Percentiles rank a stretch among this genome's conserved stretches.
Evolutionary conservation across 1,140 invertebrate genomes (phyloP).

Genomic region (Galendromus occidentalis): DNA sequence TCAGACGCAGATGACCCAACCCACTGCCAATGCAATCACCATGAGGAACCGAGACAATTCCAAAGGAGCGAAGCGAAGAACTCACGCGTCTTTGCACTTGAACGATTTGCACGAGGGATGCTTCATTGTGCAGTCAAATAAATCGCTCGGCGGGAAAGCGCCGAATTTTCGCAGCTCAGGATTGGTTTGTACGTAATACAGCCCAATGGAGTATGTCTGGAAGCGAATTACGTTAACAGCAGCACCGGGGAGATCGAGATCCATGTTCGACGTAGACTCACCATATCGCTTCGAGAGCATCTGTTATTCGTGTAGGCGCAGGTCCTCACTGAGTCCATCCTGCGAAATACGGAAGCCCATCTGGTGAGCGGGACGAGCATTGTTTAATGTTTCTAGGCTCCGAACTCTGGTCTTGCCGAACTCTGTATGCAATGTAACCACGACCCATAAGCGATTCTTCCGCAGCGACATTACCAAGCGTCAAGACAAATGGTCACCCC

Average conservation of each 20-base stretch:
- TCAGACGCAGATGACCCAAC: not conserved
- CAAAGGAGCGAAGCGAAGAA: not conserved
- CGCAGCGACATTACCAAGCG: not conserved
- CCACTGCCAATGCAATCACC: not conserved
- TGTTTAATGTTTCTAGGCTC: too few relatives aligned
- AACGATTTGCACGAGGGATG: not conserved
- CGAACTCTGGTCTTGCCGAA: too few relatives aligned
- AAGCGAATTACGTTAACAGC: not conserved
- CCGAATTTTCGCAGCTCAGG: not conserved
- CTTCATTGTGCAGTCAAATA: not conserved
- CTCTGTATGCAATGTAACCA: too few relatives aligned
- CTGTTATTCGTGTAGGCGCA: not conserved
- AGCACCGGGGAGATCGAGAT: not conserved
- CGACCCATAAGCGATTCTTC: too few relatives aligned
- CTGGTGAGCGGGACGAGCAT: too few relatives aligned
- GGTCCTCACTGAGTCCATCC: not conserved
- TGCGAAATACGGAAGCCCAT: too few relatives aligned
- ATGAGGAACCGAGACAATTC: not conserved
- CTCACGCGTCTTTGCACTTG: not conserved
- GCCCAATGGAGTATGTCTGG: not conserved
- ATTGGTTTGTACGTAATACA: not conserved
- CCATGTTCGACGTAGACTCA: too few relatives aligned
- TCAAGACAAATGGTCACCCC: not conserved
- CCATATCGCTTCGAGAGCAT: not conserved
- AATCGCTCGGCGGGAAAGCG: not conserved